Evolutionary conservation across 2,888 invertebrate species (phyloP).

Genomic region (Lutraria lutraria): DNA sequence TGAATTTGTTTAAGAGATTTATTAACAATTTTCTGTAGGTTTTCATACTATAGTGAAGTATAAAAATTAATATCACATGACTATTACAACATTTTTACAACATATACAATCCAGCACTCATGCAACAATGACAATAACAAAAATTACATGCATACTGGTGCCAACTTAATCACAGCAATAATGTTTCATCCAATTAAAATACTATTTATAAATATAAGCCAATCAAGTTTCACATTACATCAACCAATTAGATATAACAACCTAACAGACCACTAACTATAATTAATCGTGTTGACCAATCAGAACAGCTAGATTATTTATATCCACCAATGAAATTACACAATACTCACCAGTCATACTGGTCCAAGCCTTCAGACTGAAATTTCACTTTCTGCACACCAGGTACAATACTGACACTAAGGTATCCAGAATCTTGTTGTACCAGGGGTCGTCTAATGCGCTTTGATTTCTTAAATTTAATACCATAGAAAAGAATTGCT

Average conservation of each 20-base stretch:
- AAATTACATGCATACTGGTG: constrained; percentile 11
- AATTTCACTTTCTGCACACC: constrained; percentile 25
- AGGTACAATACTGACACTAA: constrained; percentile 38
- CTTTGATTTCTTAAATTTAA: constrained; percentile 36
- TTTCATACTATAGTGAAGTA: background rate
- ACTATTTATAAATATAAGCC: background rate
- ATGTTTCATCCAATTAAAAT: background rate
- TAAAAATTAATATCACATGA: background rate
- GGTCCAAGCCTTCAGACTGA: constrained; percentile 22
- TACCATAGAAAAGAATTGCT: background rate
- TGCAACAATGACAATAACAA: constrained; percentile 16
- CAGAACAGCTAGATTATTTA: constrained; percentile 4
- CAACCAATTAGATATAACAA: background rate
- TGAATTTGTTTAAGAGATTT: too few relatives aligned
- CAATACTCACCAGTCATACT: constrained; percentile 41
- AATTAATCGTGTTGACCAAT: background rate
- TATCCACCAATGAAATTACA: background rate
- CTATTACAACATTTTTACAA: constrained; percentile 2
- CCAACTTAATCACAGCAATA: background rate
- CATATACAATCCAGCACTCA: background rate
- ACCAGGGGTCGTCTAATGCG: constrained; percentile 26
- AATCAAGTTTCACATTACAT: background rate
- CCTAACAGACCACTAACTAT: background rate
- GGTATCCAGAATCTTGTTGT: constrained; percentile 40
- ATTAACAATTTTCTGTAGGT: too few relatives aligned